Evolutionary conservation across 2,113 vertebrate genomes (phyloP), one percentile per base, ranked within the genome.

Genomic region (Sturnus vulgaris): DNA sequence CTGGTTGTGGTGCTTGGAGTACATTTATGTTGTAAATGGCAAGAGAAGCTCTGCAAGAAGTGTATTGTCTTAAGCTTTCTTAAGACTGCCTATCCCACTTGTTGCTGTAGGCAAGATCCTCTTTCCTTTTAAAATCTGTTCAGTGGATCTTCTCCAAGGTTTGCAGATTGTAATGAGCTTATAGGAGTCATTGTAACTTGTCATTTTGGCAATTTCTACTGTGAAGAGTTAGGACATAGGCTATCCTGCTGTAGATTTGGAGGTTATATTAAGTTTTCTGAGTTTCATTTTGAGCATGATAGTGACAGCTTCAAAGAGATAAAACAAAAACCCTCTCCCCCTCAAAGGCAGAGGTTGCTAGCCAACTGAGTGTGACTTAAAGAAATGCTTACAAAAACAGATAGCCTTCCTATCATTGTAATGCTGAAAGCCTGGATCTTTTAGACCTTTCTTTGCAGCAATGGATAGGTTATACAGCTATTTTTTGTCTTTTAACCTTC

Each of bases 351-450:
- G 55, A 25, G 39, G 19, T 61, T 97, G 70, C n/a, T 72, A 93
- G 64, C 57, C 28, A 21, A 50, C n/a, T 73, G 46, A 69, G 66
- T 39, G 31, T 86, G 22, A 72, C 55, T 72, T 90, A 73, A 93
- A 88, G 64, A 86, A 93, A 86, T 49, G 50, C 63, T 92, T 82
- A 55, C 39, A 66, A 84, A 95, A 91, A 25, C 70, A 92, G 82
- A 84, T 42, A 63, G 49, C 42, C 31, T 86, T 78, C 50, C 24
- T 82, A 88, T 82, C 64, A 55, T 57, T 93, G 64, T 93, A 60
- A 69, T 85, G 73, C 76, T 93, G 64, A 87, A 61, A 57, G 53
- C 52, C 39, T 30, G 59, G 53, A 44, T 87, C 50, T 84, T 91
- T 84, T 63, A 95, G 25, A 64, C 30, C 53, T 88, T 71, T 90